Conservation (phyloP, 2,113 vertebrate genomes). For the Calyptommatus sinebrachiatus region DNA sequence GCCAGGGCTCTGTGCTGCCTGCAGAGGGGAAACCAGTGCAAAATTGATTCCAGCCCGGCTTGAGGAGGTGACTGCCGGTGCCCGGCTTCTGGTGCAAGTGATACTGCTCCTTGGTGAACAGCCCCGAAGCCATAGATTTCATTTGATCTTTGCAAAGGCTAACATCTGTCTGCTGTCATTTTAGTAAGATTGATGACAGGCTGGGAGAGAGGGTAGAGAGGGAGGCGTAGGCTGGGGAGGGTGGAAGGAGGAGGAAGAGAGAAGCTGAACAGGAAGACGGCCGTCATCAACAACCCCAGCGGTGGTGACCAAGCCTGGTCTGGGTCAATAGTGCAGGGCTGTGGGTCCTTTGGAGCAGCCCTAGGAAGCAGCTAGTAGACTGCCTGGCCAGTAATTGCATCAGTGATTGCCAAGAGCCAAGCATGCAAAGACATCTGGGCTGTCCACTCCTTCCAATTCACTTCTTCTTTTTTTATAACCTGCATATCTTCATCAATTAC, state of each 20-base stretch:
- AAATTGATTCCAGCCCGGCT: constrained; percentile 65
- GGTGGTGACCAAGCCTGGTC: constrained; percentile 57
- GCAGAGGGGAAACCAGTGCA: constrained; percentile 63
- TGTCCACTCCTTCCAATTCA: not conserved
- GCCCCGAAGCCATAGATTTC: constrained; percentile 94
- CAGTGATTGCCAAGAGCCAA: constrained; percentile 41
- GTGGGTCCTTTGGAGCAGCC: constrained; percentile 24
- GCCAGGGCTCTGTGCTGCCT: constrained; percentile 53
- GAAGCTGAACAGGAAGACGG: constrained; percentile 41
- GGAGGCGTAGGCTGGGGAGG: constrained; percentile 8
- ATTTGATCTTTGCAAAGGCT: constrained; percentile 99
- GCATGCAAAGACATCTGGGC: constrained; percentile 54
- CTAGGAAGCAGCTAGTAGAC: constrained; percentile 40
- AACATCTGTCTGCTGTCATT: constrained; percentile 99
- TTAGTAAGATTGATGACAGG: constrained; percentile 98
- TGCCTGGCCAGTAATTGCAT: constrained; percentile 53
- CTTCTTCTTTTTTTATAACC: constrained; percentile 54
- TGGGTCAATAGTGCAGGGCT: constrained; percentile 47
- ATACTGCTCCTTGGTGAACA: constrained; percentile 80
- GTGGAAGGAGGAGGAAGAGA: constrained; percentile 34
- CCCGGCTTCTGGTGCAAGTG: constrained; percentile 66
- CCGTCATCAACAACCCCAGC: constrained; percentile 57
- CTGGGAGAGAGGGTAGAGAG: constrained; percentile 74
- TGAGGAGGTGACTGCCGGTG: constrained; percentile 66
- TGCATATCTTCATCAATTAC: constrained; percentile 75